Base-by-base conservation (phyloP, 1,140 invertebrate genomes). In the Drosophila dunni region DNA sequence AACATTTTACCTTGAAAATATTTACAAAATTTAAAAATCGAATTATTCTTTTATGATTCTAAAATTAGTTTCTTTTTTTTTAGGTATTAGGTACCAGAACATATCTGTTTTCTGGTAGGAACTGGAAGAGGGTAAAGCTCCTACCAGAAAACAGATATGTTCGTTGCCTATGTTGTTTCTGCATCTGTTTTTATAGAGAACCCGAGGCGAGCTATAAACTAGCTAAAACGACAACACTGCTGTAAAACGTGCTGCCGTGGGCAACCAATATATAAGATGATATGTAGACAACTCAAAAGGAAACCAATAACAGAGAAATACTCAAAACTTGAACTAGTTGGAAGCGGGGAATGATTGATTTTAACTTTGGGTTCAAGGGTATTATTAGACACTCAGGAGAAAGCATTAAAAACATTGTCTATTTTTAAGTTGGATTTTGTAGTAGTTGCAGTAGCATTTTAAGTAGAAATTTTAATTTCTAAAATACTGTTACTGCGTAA, bases 251-350 rank as follows among this genome's bases (percentile, higher is more conserved):
- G 57, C 67, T 69, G 83, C 82, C 79, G 38, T 54, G 61, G 83
- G 82, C 82, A 88, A 88, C 79, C 75, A 36, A 78, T 64, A 75
- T 64, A 75, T 64, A 38, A 71, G 81, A 75, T 81, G 80, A 83
- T 73, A 75, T 44, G 44, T 51, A 20, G 44, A 45, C 56, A 38
- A 44, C 61, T 56, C 63, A 10, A 66, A 56, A 75, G 81, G 70
- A 85, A 85, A 76, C 79, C 83, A 88, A 85, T 88, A 85, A 66
- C 53, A 66, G 61, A 60, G 46, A 8, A 13, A 45, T 45, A 64
- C 38, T 33, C 70, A 57, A 81, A 81, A 75, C 65, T 75, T 75
- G 17, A 82, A 78, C 78, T 81, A 63, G 57, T 29, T 6, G 33
- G 20, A 17, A 24, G 15, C 50, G 42, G 20, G 20, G 15, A 8